Evolutionary conservation across 2,113 vertebrate species (phyloP).

Genomic region (Mus pahari): DNA sequence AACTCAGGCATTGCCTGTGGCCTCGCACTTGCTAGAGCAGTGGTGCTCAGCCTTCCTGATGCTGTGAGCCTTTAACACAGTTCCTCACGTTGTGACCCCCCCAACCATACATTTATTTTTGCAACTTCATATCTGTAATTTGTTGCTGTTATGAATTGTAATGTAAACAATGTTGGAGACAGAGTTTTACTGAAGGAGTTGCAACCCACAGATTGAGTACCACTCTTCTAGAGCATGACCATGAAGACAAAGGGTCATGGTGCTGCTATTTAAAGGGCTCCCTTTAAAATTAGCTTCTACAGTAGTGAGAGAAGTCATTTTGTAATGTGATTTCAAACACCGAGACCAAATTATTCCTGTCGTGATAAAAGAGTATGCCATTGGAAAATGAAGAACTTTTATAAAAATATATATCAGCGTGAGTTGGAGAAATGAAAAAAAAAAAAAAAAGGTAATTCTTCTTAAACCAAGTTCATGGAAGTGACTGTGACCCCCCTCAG

Average conservation of each 20-base stretch:
- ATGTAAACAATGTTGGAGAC: not conserved
- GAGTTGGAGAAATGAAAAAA: constrained; percentile 44
- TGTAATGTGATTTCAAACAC: constrained; percentile 36
- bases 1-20: not conserved
- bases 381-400: constrained; percentile 29
- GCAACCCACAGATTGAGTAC: not conserved
- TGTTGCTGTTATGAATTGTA: not conserved
- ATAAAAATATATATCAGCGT: not conserved
- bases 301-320: not conserved
- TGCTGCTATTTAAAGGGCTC: not conserved
- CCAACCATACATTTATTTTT: not conserved
- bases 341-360: not conserved
- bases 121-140: not conserved
- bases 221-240: not conserved
- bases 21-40: not conserved
- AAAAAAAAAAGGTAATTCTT: not conserved
- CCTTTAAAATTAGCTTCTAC: constrained; percentile 33
- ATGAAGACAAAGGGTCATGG: not conserved
- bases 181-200: not conserved
- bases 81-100: not conserved
- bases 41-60: not conserved
- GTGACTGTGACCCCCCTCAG: not conserved
- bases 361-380: not conserved
- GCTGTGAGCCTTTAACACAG: not conserved
- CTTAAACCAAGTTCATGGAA: not conserved